phyloP scores from a whole-genome alignment of 2,797 vertebrate species.

The Phataginus tricuspis region DNA sequence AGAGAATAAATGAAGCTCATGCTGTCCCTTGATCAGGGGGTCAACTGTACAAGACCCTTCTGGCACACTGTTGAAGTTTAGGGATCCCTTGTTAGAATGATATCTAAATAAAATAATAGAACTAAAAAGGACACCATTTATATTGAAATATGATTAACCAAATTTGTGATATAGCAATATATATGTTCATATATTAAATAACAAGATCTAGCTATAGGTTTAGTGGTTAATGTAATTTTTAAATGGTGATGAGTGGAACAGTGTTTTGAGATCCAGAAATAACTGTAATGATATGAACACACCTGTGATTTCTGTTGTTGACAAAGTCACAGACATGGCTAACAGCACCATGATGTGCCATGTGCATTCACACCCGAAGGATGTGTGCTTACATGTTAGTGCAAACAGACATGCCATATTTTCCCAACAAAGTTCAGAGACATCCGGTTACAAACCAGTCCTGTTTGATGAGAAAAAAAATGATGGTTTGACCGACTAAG shows the following conservation, averaged over 20 bases:
- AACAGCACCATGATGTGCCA: not conserved
- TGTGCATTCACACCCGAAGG: not conserved
- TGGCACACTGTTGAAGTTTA: not conserved
- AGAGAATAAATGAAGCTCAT: not conserved
- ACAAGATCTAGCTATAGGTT: not conserved
- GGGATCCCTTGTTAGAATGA: not conserved
- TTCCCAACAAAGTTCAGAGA: not conserved
- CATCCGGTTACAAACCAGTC: not conserved
- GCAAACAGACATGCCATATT: not conserved
- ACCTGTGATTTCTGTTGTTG: not conserved
- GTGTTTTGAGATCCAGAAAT: constrained; percentile 38
- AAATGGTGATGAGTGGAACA: not conserved
- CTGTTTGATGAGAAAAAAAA: not conserved
- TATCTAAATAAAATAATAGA: not conserved
- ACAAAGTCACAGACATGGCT: not conserved
- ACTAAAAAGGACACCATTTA: not conserved
- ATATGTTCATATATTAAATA: not conserved
- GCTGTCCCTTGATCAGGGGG: not conserved
- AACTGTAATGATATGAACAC: not conserved
- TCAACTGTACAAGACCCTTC: not conserved
- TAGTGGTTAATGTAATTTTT: not conserved
- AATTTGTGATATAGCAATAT: not conserved
- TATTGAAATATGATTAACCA: not conserved
- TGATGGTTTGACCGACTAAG: not conserved
- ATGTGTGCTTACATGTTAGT: not conserved